phyloP scores from a whole-genome alignment of 2,113 vertebrate genomes.

The human (Homo sapiens) region DNA sequence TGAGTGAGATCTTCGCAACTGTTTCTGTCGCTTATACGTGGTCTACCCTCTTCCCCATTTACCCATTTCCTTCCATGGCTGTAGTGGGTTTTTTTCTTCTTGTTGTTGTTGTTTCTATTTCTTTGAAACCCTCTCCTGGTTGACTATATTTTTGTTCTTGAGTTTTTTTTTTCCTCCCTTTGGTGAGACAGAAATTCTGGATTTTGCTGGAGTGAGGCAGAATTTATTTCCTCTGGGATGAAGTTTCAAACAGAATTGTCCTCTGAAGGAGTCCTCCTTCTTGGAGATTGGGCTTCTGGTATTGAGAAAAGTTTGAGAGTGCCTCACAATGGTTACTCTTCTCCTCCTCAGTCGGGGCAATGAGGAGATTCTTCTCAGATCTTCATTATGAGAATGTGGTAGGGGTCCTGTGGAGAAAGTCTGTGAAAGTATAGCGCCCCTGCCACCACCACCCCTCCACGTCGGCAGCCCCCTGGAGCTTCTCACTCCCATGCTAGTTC shows the following conservation, averaged over 20 bases:
- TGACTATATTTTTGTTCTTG: background rate
- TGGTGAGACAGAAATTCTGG: background rate
- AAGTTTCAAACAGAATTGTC: background rate
- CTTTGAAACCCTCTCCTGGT: background rate
- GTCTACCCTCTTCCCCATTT: background rate
- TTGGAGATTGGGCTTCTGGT: background rate
- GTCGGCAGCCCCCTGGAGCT: fast-evolving
- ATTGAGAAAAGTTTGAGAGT: background rate
- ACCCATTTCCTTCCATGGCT: background rate
- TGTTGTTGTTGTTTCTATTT: background rate
- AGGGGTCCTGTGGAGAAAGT: background rate
- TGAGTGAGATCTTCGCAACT: background rate
- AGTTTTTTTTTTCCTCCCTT: background rate
- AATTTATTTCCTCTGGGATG: background rate
- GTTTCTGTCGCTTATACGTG: background rate
- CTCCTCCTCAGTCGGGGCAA: background rate
- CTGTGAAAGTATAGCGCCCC: too few species aligned
- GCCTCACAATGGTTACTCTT: fast-evolving
- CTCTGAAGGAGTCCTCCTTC: background rate
- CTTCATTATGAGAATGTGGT: background rate
- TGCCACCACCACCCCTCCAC: too few species aligned
- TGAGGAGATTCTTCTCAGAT: background rate
- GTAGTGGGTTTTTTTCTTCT: fast-evolving
- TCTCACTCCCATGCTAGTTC: background rate
- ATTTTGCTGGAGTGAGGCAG: background rate